Evolutionary conservation across 2,113 vertebrate genomes (phyloP).

Genomic region (Myanophis thanlyinensis): DNA sequence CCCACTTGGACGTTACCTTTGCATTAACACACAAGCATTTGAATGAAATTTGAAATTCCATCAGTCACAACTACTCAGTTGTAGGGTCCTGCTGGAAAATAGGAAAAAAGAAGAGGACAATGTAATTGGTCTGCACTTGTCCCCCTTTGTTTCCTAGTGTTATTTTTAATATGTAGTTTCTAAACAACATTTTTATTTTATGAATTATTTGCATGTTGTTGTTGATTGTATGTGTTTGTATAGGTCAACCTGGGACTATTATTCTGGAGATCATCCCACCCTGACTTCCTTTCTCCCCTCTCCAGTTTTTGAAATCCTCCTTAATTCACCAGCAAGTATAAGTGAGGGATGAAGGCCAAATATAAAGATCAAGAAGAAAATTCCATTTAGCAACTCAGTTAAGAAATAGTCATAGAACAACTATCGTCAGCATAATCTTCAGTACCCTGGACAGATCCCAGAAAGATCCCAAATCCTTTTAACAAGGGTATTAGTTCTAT

Average conservation of each 20-base stretch:
- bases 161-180: neutral
- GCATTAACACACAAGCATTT: rapidly evolving
- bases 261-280: neutral
- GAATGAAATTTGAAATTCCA: neutral
- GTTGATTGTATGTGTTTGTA: neutral
- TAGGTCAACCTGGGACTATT: neutral
- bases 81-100: neutral
- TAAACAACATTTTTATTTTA: neutral
- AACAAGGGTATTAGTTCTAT: neutral
- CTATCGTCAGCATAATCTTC: neutral
- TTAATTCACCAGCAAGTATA: neutral
- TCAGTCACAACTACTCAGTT: neutral
- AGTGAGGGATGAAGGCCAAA: neutral
- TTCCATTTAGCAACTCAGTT: neutral
- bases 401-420: neutral
- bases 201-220: neutral
- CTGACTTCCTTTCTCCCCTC: no score
- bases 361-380: neutral
- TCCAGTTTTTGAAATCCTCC: neutral
- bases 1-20: rapidly evolving
- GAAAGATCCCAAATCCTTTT: no score
- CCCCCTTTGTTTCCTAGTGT: neutral
- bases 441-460: neutral
- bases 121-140: neutral
- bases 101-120: neutral